Evolutionary conservation across 1,140 invertebrate genomes (phyloP).

Genomic region (Episyrphus balteatus): DNA sequence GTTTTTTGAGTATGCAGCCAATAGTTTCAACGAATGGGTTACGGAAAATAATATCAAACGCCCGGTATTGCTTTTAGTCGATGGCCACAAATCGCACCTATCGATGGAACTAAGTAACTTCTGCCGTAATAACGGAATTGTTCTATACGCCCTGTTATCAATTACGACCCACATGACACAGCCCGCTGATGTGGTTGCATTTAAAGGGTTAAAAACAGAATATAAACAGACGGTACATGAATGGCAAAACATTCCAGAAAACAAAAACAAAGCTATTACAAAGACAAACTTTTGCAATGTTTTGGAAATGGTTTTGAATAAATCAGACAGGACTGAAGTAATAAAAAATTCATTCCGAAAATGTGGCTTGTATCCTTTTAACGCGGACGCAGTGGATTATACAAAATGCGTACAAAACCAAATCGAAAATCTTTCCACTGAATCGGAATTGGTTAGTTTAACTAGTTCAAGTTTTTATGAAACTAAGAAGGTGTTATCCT

Average conservation of each 20-base stretch:
- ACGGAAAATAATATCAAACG: neutral
- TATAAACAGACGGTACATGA: neutral
- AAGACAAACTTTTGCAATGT: too few relatives aligned
- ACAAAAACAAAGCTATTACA: neutral
- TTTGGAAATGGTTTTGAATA: too few relatives aligned
- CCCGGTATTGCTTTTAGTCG: neutral
- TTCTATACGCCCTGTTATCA: slow-evolving; percentile 1
- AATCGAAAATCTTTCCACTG: too few relatives aligned
- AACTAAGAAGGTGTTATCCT: too few relatives aligned
- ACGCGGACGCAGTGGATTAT: slow-evolving; percentile 20
- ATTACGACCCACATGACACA: too few relatives aligned
- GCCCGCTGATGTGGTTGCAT: too few relatives aligned
- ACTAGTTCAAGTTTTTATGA: too few relatives aligned
- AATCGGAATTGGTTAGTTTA: too few relatives aligned
- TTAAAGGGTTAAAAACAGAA: neutral
- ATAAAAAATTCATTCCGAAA: slow-evolving; percentile 27
- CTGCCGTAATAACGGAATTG: slow-evolving; percentile 1
- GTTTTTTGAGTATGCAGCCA: slow-evolving; percentile 4
- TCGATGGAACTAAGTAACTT: slow-evolving; percentile 1
- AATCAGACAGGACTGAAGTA: slow-evolving; percentile 5
- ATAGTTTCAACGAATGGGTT: slow-evolving; percentile 1
- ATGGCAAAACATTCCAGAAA: slow-evolving; percentile 1
- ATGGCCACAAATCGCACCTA: slow-evolving; percentile 2
- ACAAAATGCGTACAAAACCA: slow-evolving; percentile 21
- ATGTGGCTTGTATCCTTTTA: slow-evolving; percentile 28